These are phyloP conservation scores for Onychomys arenicola DNA, from an alignment of 2,797 vertebrate species.

Conservation along the genomic window DNA sequence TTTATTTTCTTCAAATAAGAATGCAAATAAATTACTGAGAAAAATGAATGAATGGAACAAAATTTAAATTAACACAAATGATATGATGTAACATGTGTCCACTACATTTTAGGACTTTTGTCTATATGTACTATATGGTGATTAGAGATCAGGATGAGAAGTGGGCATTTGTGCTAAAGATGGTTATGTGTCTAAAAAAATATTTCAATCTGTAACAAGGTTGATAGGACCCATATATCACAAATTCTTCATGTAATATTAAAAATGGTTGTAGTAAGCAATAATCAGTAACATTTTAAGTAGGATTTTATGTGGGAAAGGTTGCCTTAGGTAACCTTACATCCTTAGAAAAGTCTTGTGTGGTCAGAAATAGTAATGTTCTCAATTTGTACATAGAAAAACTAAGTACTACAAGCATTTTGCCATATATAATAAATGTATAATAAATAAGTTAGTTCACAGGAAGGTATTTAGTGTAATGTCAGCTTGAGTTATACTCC, in stretches of 20 bases:
- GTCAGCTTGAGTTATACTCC: neutral
- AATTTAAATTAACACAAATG: conserved; percentile 54
- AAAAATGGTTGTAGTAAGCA: conserved; percentile 25
- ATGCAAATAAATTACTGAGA: conserved; percentile 48
- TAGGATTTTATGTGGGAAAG: conserved; percentile 8
- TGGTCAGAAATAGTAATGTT: neutral
- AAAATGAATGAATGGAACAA: conserved; percentile 38
- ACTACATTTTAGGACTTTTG: neutral
- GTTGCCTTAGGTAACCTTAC: neutral
- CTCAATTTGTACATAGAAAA: neutral
- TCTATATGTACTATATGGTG: neutral
- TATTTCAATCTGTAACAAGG: conserved; percentile 23
- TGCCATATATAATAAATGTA: neutral
- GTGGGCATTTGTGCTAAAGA: neutral
- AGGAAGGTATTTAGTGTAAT: neutral
- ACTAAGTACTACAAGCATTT: neutral
- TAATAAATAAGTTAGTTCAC: neutral
- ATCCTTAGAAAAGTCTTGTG: conserved; percentile 18
- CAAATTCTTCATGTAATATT: conserved; percentile 34
- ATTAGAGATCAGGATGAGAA: neutral
- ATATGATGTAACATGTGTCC: neutral
- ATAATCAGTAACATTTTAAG: conserved; percentile 46
- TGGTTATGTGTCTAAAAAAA: neutral
- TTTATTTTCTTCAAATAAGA: conserved; percentile 54
- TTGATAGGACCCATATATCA: neutral